A percentile compares a stretch with the other conserved stretches of the same genome.
phyloP scores from a whole-genome alignment of 2,888 invertebrate genomes.

The Agrotis ipsilon region DNA sequence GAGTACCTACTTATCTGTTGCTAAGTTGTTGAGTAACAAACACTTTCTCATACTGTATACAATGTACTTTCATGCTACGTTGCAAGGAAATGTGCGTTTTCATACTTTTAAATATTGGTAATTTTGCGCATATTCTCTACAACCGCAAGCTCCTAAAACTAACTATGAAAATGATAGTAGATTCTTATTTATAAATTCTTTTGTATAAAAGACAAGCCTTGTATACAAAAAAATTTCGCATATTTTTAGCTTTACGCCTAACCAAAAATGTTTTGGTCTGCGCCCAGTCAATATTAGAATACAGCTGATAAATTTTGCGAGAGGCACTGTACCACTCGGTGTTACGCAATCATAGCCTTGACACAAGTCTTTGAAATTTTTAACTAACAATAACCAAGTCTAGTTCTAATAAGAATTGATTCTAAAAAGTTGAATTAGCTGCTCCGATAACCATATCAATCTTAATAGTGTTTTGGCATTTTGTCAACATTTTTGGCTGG shows the following conservation, averaged over 20 bases:
- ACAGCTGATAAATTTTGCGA: slow-evolving; percentile 28
- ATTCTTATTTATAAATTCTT: neutral
- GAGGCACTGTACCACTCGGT: slow-evolving; percentile 14
- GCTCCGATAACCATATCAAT: neutral
- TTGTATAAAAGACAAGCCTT: slow-evolving; percentile 4
- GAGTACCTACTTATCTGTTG: slow-evolving; percentile 7
- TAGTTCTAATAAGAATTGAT: slow-evolving; percentile 1
- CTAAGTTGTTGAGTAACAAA: slow-evolving; percentile 39
- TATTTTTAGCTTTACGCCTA: slow-evolving; percentile 2
- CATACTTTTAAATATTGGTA: neutral
- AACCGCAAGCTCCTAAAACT: neutral
- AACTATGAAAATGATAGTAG: neutral
- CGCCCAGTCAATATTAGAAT: slow-evolving; percentile 28
- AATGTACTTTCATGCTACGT: slow-evolving; percentile 13
- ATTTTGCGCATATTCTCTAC: too few species aligned
- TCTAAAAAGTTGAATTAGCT: slow-evolving; percentile 1
- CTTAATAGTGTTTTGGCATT: neutral
- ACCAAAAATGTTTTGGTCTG: slow-evolving; percentile 15
- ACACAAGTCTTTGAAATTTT: slow-evolving; percentile 40
- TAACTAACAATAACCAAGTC: slow-evolving; percentile 9
- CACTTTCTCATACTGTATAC: slow-evolving; percentile 31
- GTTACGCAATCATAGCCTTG: slow-evolving; percentile 48
- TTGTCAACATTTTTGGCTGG: neutral
- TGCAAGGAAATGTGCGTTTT: neutral
- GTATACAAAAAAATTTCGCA: slow-evolving; percentile 3